These are phyloP conservation scores for Neomorphus geoffroyi DNA, from an alignment of 2,797 vertebrate genomes.

Conservation along the genomic window DNA sequence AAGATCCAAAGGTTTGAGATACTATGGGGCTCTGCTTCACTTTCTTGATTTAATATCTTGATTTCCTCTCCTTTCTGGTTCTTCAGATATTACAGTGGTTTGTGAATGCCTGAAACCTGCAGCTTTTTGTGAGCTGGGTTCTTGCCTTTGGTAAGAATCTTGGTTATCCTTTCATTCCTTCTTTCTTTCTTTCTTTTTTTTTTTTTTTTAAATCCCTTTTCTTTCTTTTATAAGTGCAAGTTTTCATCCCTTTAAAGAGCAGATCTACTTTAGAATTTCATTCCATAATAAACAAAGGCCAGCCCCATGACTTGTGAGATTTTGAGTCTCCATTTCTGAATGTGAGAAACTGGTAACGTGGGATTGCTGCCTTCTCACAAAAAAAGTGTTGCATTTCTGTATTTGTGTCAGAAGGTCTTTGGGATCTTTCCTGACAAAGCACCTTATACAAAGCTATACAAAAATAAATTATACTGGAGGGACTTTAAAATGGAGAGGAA, in stretches of 20 bases:
- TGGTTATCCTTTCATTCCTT: background rate
- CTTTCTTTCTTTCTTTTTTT: too few species aligned
- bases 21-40: fast-evolving
- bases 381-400: background rate
- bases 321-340: background rate
- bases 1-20: background rate
- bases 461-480: constrained; percentile 15
- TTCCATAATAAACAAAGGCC: background rate
- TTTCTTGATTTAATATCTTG: background rate
- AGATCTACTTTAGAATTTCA: background rate
- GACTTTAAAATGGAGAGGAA: background rate
- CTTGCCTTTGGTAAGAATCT: background rate
- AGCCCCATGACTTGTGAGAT: background rate
- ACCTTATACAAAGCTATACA: background rate
- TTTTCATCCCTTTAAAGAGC: background rate
- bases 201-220: too few species aligned
- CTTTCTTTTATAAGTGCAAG: background rate
- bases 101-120: background rate
- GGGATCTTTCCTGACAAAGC: constrained; percentile 7
- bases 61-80: background rate
- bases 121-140: background rate
- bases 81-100: background rate
- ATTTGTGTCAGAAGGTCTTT: background rate
- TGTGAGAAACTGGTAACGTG: background rate
- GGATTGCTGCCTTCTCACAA: background rate